Evolutionary conservation across 1,140 invertebrate species (phyloP).

Genomic region (Oryzaephilus surinamensis): DNA sequence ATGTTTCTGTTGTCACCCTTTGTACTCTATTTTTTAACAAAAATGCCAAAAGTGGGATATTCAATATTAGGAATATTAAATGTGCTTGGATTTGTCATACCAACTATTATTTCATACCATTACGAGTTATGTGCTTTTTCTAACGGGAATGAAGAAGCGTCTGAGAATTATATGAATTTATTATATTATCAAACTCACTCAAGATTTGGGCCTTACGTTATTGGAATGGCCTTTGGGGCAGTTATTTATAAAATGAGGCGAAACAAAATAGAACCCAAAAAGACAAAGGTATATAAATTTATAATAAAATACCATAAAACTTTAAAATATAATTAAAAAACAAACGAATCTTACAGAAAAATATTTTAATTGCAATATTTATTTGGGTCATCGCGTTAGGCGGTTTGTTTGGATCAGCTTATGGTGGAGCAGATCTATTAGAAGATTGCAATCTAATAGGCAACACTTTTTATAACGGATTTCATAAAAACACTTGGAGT

Average conservation of each 20-base stretch:
- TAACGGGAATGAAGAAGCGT: too few species aligned
- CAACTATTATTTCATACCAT: slow-evolving; percentile 2
- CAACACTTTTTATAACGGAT: slow-evolving; percentile 45
- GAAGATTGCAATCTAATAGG: not conserved
- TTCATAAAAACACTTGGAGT: slow-evolving; percentile 48
- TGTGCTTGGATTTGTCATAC: slow-evolving; percentile 5
- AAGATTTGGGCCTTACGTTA: slow-evolving; percentile 44
- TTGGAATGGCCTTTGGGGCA: slow-evolving; percentile 47
- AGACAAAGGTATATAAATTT: not conserved
- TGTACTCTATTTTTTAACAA: slow-evolving; percentile 1
- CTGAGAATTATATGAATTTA: too few species aligned
- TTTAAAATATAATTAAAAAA: not conserved
- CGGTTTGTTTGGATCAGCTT: not conserved
- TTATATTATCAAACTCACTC: slow-evolving; percentile 34
- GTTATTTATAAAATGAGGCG: slow-evolving; percentile 10
- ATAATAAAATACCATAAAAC: too few species aligned
- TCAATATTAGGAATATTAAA: not conserved
- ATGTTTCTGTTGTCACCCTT: slow-evolving; percentile 15
- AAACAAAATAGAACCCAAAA: not conserved
- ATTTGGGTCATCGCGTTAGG: not conserved
- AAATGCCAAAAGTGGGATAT: slow-evolving; percentile 2
- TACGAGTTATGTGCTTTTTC: slow-evolving; percentile 3
- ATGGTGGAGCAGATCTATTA: not conserved
- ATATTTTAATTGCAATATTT: not conserved
- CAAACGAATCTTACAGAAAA: not conserved